A percentile compares a stretch with the other conserved stretches of the same genome.
phyloP scores from a whole-genome alignment of 2,797 vertebrate species.

The Phalloptychus januarius region DNA sequence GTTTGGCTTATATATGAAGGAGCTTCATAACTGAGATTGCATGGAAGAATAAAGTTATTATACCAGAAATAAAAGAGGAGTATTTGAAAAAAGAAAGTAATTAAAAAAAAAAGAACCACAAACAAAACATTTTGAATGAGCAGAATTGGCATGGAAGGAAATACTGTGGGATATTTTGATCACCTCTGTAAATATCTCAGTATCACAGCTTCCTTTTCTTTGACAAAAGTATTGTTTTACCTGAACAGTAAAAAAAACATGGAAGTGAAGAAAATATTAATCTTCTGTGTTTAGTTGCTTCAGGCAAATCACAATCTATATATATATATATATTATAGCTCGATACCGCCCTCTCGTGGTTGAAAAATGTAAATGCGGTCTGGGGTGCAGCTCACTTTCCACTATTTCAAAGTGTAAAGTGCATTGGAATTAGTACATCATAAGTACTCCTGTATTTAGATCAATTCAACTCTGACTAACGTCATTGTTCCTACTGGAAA shows the following conservation, averaged over 20 bases:
- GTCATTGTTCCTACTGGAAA: neutral
- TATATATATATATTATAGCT: conserved; percentile 9
- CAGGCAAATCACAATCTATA: neutral
- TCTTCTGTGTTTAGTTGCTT: neutral
- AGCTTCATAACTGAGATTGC: neutral
- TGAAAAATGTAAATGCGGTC: neutral
- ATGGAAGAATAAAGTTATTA: neutral
- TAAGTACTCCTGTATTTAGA: neutral
- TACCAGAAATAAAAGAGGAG: neutral
- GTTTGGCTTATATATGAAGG: neutral
- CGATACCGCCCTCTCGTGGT: conserved; percentile 53
- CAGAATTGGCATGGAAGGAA: neutral
- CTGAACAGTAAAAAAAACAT: neutral
- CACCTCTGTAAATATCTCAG: neutral
- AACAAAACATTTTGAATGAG: neutral
- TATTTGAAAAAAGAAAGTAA: neutral
- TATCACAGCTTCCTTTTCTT: neutral
- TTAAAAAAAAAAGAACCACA: neutral
- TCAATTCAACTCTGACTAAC: neutral
- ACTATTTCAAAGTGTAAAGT: neutral
- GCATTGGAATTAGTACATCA: neutral
- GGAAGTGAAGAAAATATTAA: neutral
- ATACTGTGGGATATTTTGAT: neutral
- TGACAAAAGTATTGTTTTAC: neutral
- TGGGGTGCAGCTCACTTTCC: neutral